Conservation (phyloP, 2,888 invertebrate species). For the Phortica okadai region DNA sequence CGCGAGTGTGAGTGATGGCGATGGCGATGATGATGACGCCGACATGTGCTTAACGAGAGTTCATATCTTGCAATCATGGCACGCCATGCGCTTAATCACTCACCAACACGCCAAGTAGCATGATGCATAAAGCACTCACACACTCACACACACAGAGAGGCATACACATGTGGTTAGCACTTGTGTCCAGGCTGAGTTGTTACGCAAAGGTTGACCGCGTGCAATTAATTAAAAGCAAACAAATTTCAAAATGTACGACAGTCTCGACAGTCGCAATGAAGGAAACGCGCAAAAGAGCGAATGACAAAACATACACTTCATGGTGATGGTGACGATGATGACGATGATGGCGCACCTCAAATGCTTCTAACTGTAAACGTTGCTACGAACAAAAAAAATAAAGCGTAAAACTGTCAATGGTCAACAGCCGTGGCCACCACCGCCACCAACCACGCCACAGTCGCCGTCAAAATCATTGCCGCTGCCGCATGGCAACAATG, state of each 20-base stretch:
- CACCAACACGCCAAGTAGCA: slow-evolving; percentile 54
- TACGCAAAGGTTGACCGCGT: slow-evolving; percentile 54
- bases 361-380: neutral
- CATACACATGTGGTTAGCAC: slow-evolving; percentile 35
- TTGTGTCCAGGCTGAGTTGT: neutral
- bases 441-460: slow-evolving; percentile 9
- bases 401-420: slow-evolving; percentile 61
- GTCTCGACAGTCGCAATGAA: slow-evolving; percentile 34
- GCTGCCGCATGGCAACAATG: slow-evolving; percentile 64
- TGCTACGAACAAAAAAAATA: neutral
- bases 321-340: no score
- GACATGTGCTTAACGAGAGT: slow-evolving; percentile 15
- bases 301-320: neutral
- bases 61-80: slow-evolving; percentile 14
- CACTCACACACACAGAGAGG: slow-evolving; percentile 22
- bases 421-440: slow-evolving; percentile 48
- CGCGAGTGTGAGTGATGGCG: neutral
- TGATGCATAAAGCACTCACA: slow-evolving; percentile 32
- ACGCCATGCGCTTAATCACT: slow-evolving; percentile 62
- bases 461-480: neutral
- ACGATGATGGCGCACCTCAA: slow-evolving; percentile 10
- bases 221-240: slow-evolving; percentile 73
- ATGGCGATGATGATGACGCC: neutral
- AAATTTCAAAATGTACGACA: slow-evolving; percentile 67
- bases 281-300: slow-evolving; percentile 32